Conservation (phyloP, 2,113 vertebrate genomes). For the Erythrocebus patas region DNA sequence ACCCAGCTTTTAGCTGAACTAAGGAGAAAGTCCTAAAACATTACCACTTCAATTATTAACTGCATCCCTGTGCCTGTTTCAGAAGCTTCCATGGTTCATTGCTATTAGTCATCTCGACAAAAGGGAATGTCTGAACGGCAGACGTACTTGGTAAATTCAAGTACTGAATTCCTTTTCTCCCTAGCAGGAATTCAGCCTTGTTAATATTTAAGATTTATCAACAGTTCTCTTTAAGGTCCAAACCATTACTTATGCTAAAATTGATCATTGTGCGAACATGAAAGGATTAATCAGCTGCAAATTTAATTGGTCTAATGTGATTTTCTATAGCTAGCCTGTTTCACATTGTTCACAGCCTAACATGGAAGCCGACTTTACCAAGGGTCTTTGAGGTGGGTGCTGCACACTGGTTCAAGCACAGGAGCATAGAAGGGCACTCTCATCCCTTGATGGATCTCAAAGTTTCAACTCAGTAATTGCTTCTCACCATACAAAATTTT, state of each 20-base stretch:
- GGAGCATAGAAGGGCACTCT: too few species aligned
- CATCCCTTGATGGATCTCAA: neutral
- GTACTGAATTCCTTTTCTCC: neutral
- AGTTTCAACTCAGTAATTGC: neutral
- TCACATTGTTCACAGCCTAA: neutral
- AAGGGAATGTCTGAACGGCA: neutral
- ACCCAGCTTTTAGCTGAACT: too few species aligned
- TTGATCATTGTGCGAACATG: neutral
- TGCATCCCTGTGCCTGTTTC: neutral
- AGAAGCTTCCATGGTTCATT: neutral
- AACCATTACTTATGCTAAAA: neutral
- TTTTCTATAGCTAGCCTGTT: neutral
- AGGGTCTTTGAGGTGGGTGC: rapidly evolving
- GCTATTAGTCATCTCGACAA: neutral
- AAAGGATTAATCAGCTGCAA: neutral
- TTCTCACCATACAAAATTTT: neutral
- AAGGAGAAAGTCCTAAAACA: too few species aligned
- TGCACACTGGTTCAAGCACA: rapidly evolving
- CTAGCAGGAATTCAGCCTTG: neutral
- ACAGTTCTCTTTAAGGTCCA: neutral
- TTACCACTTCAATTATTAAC: neutral
- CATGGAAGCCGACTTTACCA: neutral
- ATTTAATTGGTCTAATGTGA: neutral
- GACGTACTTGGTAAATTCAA: too few species aligned
- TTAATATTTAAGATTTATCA: neutral